phyloP scores from a whole-genome alignment of 2,888 invertebrate species.

The Drosophila gaucha region DNA sequence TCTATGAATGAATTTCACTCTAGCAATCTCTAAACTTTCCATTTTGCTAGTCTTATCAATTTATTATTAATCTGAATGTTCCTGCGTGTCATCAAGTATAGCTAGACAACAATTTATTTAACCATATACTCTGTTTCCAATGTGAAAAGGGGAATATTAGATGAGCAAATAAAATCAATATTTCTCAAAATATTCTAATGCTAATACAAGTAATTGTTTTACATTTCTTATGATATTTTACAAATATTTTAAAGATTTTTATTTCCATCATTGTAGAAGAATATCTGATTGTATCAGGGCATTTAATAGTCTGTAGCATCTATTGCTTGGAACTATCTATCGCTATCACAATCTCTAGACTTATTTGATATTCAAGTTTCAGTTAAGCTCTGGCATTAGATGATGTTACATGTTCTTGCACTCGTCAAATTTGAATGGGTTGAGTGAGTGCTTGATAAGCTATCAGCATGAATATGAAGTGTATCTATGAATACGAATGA shows the following conservation, averaged over 20 bases:
- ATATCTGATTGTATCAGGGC: too few species aligned
- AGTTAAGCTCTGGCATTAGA: slow-evolving; percentile 35
- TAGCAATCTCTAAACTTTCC: background rate
- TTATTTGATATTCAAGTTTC: slow-evolving; percentile 21
- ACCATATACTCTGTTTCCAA: too few species aligned
- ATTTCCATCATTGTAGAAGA: too few species aligned
- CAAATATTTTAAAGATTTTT: too few species aligned
- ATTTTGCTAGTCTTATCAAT: background rate
- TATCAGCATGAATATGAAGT: slow-evolving; percentile 10
- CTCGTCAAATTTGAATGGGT: slow-evolving; percentile 1
- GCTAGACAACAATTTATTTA: background rate
- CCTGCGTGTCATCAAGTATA: slow-evolving; percentile 3
- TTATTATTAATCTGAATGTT: slow-evolving; percentile 16
- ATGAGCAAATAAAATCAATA: too few species aligned
- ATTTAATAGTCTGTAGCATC: too few species aligned
- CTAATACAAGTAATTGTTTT: too few species aligned
- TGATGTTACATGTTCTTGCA: background rate
- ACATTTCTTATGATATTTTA: too few species aligned
- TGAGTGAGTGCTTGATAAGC: slow-evolving; percentile 18
- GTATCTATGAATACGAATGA: background rate
- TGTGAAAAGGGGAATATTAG: too few species aligned
- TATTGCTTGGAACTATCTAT: too few species aligned
- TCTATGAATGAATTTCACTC: background rate
- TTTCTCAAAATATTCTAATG: too few species aligned
- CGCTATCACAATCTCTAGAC: background rate